Conservation (phyloP, 2,888 invertebrate species). For the Rhimphoctona megacephalus region DNA sequence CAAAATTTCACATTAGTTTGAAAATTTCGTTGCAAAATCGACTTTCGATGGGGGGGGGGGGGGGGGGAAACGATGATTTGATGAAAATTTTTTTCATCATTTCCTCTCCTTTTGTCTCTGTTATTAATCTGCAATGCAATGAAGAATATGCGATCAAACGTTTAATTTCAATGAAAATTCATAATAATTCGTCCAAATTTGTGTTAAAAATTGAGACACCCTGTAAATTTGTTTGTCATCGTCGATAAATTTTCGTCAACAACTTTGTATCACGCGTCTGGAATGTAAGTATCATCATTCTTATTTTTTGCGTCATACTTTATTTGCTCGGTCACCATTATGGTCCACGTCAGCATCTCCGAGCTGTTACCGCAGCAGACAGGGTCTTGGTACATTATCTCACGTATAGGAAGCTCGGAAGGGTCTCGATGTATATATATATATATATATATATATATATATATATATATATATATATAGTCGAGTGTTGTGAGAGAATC, state of each 20-base stretch:
- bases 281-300: conserved; percentile 19
- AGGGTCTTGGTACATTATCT: conserved; percentile 19
- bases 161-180: too few relatives aligned
- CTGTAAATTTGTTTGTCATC: not conserved
- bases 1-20: not conserved
- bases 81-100: too few relatives aligned
- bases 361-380: not conserved
- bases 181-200: not conserved
- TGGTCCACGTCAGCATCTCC: conserved; percentile 7
- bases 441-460: too few relatives aligned
- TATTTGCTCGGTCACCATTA: not conserved
- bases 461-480: not conserved
- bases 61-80: too few relatives aligned
- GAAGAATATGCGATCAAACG: too few relatives aligned
- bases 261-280: conserved; percentile 15
- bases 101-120: too few relatives aligned
- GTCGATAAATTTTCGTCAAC: conserved; percentile 32
- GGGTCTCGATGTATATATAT: not conserved
- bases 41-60: too few relatives aligned
- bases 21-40: not conserved
- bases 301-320: conserved; percentile 15
- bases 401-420: conserved; percentile 4
- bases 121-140: too few relatives aligned
- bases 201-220: not conserved
- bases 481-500: conserved; percentile 14